Conservation (phyloP, 2,113 vertebrate genomes). For the Actenoides hombroni region DNA sequence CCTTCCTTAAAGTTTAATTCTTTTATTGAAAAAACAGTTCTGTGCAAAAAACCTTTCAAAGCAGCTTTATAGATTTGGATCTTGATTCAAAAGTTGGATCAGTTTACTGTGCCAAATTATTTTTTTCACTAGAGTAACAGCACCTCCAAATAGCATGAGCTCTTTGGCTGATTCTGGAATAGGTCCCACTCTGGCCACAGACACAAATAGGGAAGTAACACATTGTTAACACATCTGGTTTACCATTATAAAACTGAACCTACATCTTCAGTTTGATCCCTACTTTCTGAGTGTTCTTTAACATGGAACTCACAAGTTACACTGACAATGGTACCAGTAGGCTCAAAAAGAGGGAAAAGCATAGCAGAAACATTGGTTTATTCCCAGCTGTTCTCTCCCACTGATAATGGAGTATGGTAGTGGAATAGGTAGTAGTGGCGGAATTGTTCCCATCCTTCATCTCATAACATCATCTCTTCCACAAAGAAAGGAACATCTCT, state of each 20-base stretch:
- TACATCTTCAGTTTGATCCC: background rate
- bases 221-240: background rate
- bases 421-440: background rate
- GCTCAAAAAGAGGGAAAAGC: background rate
- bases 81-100: background rate
- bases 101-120: background rate
- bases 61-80: background rate
- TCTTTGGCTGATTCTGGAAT: background rate
- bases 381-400: background rate
- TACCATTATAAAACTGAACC: background rate
- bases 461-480: background rate
- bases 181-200: background rate
- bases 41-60: background rate
- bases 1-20: background rate
- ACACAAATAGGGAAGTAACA: background rate
- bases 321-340: background rate
- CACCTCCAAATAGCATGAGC: background rate
- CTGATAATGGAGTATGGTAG: background rate
- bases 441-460: background rate
- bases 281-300: fast-evolving
- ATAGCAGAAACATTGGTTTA: background rate
- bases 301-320: background rate
- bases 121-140: background rate
- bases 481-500: background rate
- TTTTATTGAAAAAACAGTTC: background rate